A percentile compares a stretch with the other conserved stretches of the same genome.
These are phyloP conservation scores for Psittacula derbiana DNA, from an alignment of 2,797 vertebrate genomes.

Conservation along the genomic window DNA sequence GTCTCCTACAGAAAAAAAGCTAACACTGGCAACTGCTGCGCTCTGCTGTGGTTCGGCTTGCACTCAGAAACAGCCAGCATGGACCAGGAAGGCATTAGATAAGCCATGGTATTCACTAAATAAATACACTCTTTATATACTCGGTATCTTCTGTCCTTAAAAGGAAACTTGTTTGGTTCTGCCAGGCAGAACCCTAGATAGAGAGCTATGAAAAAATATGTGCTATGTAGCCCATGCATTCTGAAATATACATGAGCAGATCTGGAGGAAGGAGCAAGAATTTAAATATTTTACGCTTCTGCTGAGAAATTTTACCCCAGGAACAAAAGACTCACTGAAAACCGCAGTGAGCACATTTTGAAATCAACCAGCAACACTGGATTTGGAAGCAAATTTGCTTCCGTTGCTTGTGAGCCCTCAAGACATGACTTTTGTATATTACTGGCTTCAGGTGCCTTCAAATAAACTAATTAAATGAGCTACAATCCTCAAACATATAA, in stretches of 20 bases:
- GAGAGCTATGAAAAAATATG: not conserved
- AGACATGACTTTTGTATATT: not conserved
- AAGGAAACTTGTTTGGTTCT: not conserved
- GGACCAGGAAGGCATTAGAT: not conserved
- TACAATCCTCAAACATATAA: not conserved
- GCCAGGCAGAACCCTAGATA: not conserved
- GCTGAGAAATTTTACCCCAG: not conserved
- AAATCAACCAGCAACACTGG: not conserved
- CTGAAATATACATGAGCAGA: not conserved
- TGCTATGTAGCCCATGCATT: not conserved
- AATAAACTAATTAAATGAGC: slow-evolving; percentile 1
- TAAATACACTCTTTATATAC: not conserved
- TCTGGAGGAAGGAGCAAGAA: not conserved
- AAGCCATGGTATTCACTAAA: not conserved
- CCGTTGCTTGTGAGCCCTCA: not conserved
- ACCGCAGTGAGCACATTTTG: not conserved
- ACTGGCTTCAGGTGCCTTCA: not conserved
- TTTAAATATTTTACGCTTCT: not conserved
- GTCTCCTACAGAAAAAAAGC: not conserved
- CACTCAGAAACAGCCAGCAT: not conserved
- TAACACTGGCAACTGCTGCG: not conserved
- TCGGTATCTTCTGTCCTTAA: not conserved
- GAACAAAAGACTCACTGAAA: not conserved
- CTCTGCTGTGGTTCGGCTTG: not conserved
- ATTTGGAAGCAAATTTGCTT: slow-evolving; percentile 6